These are phyloP conservation scores for Aradophagus sp. DNA, from an alignment of 1,140 invertebrate genomes.

Conservation along the genomic window DNA sequence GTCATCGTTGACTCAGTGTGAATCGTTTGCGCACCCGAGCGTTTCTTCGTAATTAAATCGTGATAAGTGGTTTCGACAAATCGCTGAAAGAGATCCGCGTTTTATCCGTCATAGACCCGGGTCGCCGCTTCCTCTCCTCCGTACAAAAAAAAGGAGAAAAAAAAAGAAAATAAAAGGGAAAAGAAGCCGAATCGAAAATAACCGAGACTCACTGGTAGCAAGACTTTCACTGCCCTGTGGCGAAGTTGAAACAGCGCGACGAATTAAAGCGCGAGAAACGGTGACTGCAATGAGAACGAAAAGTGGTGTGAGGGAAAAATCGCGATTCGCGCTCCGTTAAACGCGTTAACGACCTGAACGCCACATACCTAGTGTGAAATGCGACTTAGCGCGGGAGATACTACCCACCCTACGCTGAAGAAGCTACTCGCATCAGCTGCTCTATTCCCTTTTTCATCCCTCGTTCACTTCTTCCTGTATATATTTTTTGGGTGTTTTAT, in stretches of 20 bases:
- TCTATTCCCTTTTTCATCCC: conserved; percentile 41
- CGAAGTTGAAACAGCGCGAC: conserved; percentile 26
- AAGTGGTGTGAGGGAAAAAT: conserved; percentile 54
- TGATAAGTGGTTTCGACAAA: conserved; percentile 34
- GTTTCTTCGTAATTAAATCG: conserved; percentile 46
- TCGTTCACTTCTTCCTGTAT: conserved; percentile 21
- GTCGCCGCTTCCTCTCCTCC: not conserved
- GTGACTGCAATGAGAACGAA: conserved; percentile 33
- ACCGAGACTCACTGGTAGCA: conserved; percentile 16
- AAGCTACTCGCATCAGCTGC: conserved; percentile 29
- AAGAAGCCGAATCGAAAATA: conserved; percentile 39
- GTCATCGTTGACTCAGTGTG: conserved; percentile 10
- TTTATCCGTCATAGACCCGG: conserved; percentile 21
- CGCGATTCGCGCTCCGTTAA: conserved; percentile 64
- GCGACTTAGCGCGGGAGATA: conserved; percentile 43
- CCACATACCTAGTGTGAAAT: conserved; percentile 50
- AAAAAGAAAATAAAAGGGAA: too few relatives aligned
- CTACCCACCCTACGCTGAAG: conserved; percentile 26
- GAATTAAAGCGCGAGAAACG: conserved; percentile 37
- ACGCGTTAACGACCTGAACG: conserved; percentile 62
- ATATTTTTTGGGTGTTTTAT: not conserved
- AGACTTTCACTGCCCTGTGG: conserved; percentile 44
- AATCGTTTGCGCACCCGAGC: conserved; percentile 33
- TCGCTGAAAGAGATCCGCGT: conserved; percentile 24
- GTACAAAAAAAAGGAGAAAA: too few relatives aligned